Conservation (phyloP, 2,888 invertebrate species). For the Operophtera brumata region DNA sequence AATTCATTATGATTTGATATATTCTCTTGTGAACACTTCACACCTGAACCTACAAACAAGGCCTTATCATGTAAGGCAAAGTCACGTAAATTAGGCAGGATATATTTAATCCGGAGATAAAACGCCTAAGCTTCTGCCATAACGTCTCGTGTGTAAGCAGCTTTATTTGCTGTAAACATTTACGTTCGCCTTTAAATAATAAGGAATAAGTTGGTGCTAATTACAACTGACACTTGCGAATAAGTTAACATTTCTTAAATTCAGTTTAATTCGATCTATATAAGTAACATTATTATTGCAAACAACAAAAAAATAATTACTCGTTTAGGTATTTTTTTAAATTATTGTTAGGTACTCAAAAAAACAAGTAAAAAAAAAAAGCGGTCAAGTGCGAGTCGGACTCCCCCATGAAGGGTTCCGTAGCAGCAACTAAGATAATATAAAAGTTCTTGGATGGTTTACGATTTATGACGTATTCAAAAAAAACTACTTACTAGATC, state of each 20-base stretch:
- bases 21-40: conserved; percentile 36
- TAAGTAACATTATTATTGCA: too few relatives aligned
- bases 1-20: conserved; percentile 13
- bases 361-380: too few relatives aligned
- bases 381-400: too few relatives aligned
- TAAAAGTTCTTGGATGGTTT: too few relatives aligned
- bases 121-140: conserved; percentile 67
- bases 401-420: too few relatives aligned
- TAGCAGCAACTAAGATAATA: too few relatives aligned
- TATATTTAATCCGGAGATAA: conserved; percentile 74
- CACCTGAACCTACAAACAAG: conserved; percentile 65
- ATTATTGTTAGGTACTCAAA: too few relatives aligned
- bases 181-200: conserved; percentile 53
- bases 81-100: conserved; percentile 73
- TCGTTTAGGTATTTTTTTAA: too few relatives aligned
- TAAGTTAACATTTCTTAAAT: not conserved
- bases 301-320: too few relatives aligned
- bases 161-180: conserved; percentile 69
- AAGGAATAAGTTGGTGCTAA: conserved; percentile 42
- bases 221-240: conserved; percentile 27
- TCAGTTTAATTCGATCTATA: not conserved
- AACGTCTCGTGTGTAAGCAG: conserved; percentile 66
- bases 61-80: conserved; percentile 64
- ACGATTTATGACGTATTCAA: too few relatives aligned
- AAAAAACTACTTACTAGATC: too few relatives aligned